phyloP scores from a whole-genome alignment of 2,113 vertebrate genomes.

The Rhinopomastus cyanomelas region DNA sequence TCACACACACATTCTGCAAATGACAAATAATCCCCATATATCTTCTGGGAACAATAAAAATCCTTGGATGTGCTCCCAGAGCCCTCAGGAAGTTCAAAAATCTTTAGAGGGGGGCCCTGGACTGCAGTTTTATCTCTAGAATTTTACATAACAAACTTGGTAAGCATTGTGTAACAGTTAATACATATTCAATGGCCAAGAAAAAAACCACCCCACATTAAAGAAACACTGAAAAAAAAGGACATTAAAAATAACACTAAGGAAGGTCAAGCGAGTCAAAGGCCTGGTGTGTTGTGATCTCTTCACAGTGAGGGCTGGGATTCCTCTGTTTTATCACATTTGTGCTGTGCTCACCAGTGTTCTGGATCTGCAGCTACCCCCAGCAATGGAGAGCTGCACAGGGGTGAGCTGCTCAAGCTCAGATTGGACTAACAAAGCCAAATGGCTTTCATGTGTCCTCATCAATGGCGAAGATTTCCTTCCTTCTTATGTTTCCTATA shows the following conservation, averaged over 20 bases:
- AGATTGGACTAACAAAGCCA: neutral
- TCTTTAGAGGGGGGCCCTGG: constrained; percentile 30
- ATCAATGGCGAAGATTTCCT: neutral
- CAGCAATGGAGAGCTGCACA: neutral
- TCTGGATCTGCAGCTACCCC: neutral
- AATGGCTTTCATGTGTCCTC: neutral
- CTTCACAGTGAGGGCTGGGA: neutral
- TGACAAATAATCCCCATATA: constrained; percentile 25
- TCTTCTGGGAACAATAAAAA: constrained; percentile 55
- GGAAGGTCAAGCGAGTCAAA: constrained; percentile 50
- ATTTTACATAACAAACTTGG: constrained; percentile 47
- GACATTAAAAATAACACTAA: constrained; percentile 31
- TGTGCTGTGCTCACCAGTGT: neutral
- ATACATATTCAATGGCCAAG: constrained; percentile 60
- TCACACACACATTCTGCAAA: constrained; percentile 5
- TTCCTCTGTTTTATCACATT: constrained; percentile 13
- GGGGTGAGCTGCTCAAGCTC: neutral
- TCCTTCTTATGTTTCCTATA: neutral
- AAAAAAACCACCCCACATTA: neutral
- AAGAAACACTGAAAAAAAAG: neutral
- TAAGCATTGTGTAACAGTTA: constrained; percentile 62
- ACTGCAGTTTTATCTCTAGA: constrained; percentile 56
- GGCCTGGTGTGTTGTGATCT: constrained; percentile 1
- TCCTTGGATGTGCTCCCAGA: constrained; percentile 46
- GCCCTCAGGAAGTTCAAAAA: constrained; percentile 47